Evolutionary conservation across 2,797 vertebrate species (phyloP).

Genomic region (Gallirallus australis): DNA sequence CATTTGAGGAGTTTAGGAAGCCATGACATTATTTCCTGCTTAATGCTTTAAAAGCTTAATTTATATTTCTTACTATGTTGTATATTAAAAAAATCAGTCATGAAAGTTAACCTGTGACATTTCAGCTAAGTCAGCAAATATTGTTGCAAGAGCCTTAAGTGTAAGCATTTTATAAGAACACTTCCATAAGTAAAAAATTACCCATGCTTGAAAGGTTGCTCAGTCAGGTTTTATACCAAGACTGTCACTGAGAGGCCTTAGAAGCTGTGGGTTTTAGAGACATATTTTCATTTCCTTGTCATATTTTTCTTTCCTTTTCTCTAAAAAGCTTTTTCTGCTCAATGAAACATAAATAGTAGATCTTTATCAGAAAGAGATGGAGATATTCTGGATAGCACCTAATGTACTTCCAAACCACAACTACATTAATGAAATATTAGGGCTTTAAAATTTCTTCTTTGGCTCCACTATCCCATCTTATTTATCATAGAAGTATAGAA

Average conservation of each 20-base stretch:
- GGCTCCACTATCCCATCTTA: background rate
- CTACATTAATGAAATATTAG: background rate
- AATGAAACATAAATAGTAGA: background rate
- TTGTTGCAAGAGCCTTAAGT: background rate
- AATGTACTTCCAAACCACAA: background rate
- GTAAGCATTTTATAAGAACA: constrained; percentile 45
- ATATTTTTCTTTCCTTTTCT: constrained; percentile 30
- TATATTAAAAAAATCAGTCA: background rate
- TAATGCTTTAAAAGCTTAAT: background rate
- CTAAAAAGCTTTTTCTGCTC: constrained; percentile 1
- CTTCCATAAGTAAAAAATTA: constrained; percentile 10
- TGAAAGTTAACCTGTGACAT: background rate
- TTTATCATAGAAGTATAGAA: background rate
- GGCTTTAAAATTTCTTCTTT: background rate
- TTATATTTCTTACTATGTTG: background rate
- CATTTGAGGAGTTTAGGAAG: background rate
- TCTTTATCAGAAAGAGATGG: constrained; percentile 12
- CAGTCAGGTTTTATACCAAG: background rate
- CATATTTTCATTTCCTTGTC: constrained; percentile 20
- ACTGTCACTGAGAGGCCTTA: background rate
- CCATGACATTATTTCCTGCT: background rate
- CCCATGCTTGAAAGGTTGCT: background rate
- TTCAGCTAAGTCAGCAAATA: constrained; percentile 33
- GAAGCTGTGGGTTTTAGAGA: constrained; percentile 3
- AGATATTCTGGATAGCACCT: background rate